Percentiles rank a stretch among this genome's conserved stretches.
Conservation (phyloP, 2,888 invertebrate genomes). For the Tetragonula carbonaria region DNA sequence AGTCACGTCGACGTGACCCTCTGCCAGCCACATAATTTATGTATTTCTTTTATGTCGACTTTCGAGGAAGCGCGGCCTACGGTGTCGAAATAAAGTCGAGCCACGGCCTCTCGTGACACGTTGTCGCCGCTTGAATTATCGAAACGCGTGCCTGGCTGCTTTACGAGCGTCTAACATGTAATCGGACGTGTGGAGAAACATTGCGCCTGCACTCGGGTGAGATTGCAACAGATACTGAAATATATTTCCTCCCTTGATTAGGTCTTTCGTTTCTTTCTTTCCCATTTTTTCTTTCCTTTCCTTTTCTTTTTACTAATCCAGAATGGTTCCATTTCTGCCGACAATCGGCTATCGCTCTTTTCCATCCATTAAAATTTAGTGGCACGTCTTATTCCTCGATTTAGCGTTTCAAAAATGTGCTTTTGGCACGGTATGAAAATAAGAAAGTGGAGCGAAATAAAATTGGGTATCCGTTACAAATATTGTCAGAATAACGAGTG, state of each 20-base stretch:
- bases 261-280: not conserved
- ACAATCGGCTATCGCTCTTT: not conserved
- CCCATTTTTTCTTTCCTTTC: too few species aligned
- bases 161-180: constrained; percentile 4
- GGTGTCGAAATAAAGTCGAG: constrained; percentile 24
- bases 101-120: constrained; percentile 5
- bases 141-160: constrained; percentile 7
- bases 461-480: not conserved
- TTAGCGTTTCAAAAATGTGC: not conserved
- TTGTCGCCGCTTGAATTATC: constrained; percentile 17
- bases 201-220: not conserved
- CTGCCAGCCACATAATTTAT: constrained; percentile 75
- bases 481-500: not conserved
- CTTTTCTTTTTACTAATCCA: not conserved
- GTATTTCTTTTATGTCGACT: constrained; percentile 71
- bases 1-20: constrained; percentile 77
- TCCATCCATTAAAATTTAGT: not conserved
- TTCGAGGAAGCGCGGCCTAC: constrained; percentile 34
- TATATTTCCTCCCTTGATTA: not conserved
- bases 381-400: not conserved
- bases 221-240: not conserved
- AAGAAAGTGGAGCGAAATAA: not conserved
- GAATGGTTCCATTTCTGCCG: not conserved
- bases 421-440: not conserved
- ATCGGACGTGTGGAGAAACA: constrained; percentile 2